Base-by-base conservation (phyloP, 2,888 invertebrate genomes). In the Cryptophagus acutangulus region DNA sequence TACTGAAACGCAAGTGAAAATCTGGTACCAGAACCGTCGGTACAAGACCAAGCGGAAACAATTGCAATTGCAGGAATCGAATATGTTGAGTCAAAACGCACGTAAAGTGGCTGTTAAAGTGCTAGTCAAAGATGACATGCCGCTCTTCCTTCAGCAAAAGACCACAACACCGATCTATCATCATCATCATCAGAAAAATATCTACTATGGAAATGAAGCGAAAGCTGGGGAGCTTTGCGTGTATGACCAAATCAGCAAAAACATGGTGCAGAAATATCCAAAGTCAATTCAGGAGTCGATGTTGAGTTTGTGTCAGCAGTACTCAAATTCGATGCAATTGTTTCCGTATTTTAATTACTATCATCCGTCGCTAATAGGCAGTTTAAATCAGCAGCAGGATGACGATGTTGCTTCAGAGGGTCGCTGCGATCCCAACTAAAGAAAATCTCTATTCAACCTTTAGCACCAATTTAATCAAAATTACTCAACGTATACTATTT, bases 41-140 rank as follows among this genome's bases (percentile, higher is more conserved):
- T 94, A 94, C 71, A 95, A 95, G 69, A 94, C 94, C 8, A 95
- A 94, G 66, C 75, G 94, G 62, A 90, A 93, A 69, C 91, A 92
- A 61, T 76, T 92, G 36, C 91, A 93, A 61, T 84, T 88, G 71
- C 84, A 86, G 57, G 81, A 87, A 54, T 57, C 65, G 12, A 79
- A 77, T 0, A 71, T 82, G 69, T 66, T 82, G 9, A 79, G 76
- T 17, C 75, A 78, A 45, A 82, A 79, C 51, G 87, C 86, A 0
- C 79, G 90, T 52, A 83, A 90, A 65, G 93, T 93, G 0, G 92
- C 93, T 0, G 92, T 94, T 0, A 91, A 93, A 69, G 90, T 94
- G 0, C 69, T 94, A 38, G 91, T 94, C 1, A 81, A 88, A 49
- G 89, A 90, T 58, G 88, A 88, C 56, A 79, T 82, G 52, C 81